Evolutionary conservation across 2,888 invertebrate species (phyloP).

Genomic region (Lypha dubia): DNA sequence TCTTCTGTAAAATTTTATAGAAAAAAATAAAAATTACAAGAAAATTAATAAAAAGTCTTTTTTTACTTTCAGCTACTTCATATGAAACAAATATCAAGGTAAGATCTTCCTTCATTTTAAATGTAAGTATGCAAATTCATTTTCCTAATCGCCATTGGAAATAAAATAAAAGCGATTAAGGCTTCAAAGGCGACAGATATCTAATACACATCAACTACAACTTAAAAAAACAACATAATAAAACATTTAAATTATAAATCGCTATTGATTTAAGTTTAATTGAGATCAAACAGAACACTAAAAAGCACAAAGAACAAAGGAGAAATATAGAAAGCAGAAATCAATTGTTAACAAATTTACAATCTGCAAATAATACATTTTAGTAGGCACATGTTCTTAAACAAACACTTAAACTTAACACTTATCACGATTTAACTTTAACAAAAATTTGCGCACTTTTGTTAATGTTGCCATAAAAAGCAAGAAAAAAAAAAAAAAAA

Average conservation of each 20-base stretch:
- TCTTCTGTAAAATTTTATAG: too few relatives aligned
- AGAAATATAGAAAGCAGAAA: slow-evolving; percentile 32
- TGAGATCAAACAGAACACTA: slow-evolving; percentile 23
- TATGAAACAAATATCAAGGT: not conserved
- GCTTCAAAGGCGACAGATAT: not conserved
- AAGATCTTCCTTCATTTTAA: not conserved
- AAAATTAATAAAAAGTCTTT: too few relatives aligned
- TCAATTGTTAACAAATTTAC: slow-evolving; percentile 46
- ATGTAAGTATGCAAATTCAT: not conserved
- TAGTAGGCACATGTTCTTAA: not conserved
- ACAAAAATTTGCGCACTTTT: not conserved
- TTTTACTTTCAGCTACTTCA: not conserved
- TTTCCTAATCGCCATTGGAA: not conserved
- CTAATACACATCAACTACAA: too few relatives aligned
- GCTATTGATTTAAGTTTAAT: slow-evolving; percentile 58
- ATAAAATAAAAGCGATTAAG: not conserved
- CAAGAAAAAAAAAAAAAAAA: slow-evolving; percentile 1
- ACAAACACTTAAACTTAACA: slow-evolving; percentile 40
- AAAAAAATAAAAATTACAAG: not conserved
- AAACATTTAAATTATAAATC: slow-evolving; percentile 57
- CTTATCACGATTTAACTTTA: slow-evolving; percentile 55
- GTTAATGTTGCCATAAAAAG: slow-evolving; percentile 48
- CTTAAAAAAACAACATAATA: slow-evolving; percentile 7
- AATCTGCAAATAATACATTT: slow-evolving; percentile 46
- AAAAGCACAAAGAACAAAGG: not conserved